Base-by-base conservation (phyloP, 2,113 vertebrate species). In the Cathartes aura region DNA sequence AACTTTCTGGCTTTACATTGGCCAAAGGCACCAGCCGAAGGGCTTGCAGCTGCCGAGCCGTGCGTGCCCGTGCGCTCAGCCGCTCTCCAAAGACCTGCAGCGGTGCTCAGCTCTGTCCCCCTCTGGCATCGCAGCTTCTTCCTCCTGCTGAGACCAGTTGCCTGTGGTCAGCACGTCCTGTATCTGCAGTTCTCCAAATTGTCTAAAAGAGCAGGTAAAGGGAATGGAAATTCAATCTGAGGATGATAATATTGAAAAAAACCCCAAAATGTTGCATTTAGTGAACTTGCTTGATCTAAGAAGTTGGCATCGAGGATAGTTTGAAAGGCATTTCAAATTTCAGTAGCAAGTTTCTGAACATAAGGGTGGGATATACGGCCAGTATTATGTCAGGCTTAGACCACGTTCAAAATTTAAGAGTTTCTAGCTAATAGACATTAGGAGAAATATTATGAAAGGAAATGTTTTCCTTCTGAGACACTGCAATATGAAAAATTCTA, bases 41-140 rank as follows among this genome's bases (percentile, higher is more conserved):
- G 15, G 52, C 52, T 38, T n/a, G 56, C 15, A 21, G 60, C 59
- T 13, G n/a, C 30, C 0, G 2, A 82, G 68, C 67, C 0, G 1
- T 43, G 26, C 2, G 0, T 32, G 59, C 30, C 58, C 9, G 3
- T 14, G 34, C 0, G 8, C 38, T 40, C 29, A 32, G 66, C 1
- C 2, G 42, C 59, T 72, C 59, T 29, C 9, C 3, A 7, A 16
- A 29, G 27, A 32, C 6, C 29, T 19, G 26, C 24, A 10, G 34
- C 2, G 12, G 15, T 9, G 17, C 40, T 42, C 27, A 34, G 45
- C 45, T 66, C 19, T 13, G 8, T 34, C 26, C 55, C 8, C 7
- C 22, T 87, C 50, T 3, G 15, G 13, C 36, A 55, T 13, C 45
- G 73, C 32, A 9, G 43, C 45, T 47, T 8, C 60, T 53, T 79